These are phyloP conservation scores for Petaurus breviceps DNA, from an alignment of 2,113 vertebrate genomes.

Conservation along the genomic window DNA sequence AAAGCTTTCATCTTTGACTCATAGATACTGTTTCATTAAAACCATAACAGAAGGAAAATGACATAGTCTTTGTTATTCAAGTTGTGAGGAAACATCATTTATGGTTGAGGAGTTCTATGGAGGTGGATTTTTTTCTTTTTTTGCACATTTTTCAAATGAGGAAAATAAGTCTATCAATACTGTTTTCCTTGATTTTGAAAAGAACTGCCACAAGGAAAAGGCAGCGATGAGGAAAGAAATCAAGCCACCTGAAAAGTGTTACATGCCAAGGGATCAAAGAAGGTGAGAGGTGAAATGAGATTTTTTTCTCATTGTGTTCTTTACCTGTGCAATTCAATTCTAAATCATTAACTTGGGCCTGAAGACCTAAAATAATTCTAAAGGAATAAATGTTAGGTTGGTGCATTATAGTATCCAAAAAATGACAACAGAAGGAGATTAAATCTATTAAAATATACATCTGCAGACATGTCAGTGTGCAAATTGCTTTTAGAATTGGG, in stretches of 20 bases:
- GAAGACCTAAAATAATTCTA: slow-evolving; percentile 54
- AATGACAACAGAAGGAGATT: slow-evolving; percentile 36
- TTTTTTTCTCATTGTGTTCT: slow-evolving; percentile 55
- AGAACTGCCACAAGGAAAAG: slow-evolving; percentile 49
- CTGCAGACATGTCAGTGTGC: slow-evolving; percentile 11
- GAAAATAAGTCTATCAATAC: slow-evolving; percentile 42
- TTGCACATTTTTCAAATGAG: slow-evolving; percentile 40
- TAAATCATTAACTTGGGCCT: slow-evolving; percentile 45
- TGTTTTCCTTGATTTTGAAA: slow-evolving; percentile 50
- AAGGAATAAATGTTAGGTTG: slow-evolving; percentile 19
- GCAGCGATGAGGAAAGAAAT: slow-evolving; percentile 47
- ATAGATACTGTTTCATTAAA: slow-evolving; percentile 6
- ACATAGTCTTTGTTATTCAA: neutral
- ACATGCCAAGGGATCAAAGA: slow-evolving; percentile 42
- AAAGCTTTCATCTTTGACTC: neutral
- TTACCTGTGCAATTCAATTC: slow-evolving; percentile 44
- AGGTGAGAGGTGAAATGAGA: slow-evolving; percentile 65
- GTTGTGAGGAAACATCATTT: neutral
- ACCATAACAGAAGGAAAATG: neutral
- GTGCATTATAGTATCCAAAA: slow-evolving; percentile 4
- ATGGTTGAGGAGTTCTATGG: neutral
- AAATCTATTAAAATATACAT: slow-evolving; percentile 48
- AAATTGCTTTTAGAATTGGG: slow-evolving; percentile 37
- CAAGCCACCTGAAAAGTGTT: slow-evolving; percentile 63
- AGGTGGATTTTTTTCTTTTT: neutral